Conservation (phyloP, 2,888 invertebrate species). For the Siphonodentalium dalli region DNA sequence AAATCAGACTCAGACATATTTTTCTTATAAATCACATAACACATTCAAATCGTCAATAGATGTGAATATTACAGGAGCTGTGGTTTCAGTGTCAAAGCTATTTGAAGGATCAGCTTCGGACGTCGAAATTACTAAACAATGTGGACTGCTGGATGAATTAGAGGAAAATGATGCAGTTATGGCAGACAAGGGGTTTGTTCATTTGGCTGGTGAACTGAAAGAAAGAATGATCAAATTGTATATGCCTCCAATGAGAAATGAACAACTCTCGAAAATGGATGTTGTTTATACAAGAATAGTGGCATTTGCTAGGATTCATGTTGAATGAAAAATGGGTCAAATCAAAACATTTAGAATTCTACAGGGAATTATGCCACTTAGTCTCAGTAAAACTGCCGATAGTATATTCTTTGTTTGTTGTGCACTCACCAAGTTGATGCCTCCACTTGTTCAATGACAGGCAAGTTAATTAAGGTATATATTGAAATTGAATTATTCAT, state of each 20-base stretch:
- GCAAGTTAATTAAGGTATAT: no score
- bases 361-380: slow-evolving; percentile 22
- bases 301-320: slow-evolving; percentile 26
- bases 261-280: slow-evolving; percentile 15
- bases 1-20: no score
- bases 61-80: slow-evolving; percentile 10
- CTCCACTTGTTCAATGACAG: slow-evolving; percentile 14
- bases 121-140: slow-evolving; percentile 13
- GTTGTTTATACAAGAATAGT: slow-evolving; percentile 19
- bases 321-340: slow-evolving; percentile 25
- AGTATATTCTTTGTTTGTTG: slow-evolving; percentile 20
- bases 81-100: slow-evolving; percentile 6
- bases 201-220: slow-evolving; percentile 7
- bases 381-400: slow-evolving; percentile 8
- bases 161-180: slow-evolving; percentile 19
- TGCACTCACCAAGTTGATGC: slow-evolving; percentile 23
- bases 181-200: slow-evolving; percentile 22
- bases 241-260: slow-evolving; percentile 9
- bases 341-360: slow-evolving; percentile 28
- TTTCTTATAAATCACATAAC: slow-evolving; percentile 15
- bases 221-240: slow-evolving; percentile 20
- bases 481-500: no score
- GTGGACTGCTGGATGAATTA: slow-evolving; percentile 9
- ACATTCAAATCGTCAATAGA: slow-evolving; percentile 17
- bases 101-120: slow-evolving; percentile 10